Percentiles rank a stretch among this genome's conserved stretches.
These are phyloP conservation scores for Psettodes erumei DNA, from an alignment of 2,113 vertebrate species.

Conservation along the genomic window DNA sequence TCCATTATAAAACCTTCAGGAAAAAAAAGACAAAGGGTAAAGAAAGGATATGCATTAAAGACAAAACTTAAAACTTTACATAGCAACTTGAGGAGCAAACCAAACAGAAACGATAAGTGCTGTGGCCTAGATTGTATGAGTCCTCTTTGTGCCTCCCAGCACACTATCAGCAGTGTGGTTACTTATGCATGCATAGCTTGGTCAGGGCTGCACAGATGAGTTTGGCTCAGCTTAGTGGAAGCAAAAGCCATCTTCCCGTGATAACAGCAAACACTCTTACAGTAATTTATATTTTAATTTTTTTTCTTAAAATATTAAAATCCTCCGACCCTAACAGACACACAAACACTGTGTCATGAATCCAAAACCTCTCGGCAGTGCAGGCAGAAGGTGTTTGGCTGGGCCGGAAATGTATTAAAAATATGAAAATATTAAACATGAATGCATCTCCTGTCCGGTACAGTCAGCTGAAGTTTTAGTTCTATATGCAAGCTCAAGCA, in stretches of 20 bases:
- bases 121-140: conserved; percentile 47
- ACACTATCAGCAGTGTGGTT: conserved; percentile 49
- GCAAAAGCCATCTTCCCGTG: conserved; percentile 62
- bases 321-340: neutral
- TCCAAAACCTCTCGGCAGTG: conserved; percentile 19
- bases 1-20: neutral
- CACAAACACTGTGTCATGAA: conserved; percentile 24
- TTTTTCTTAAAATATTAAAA: conserved; percentile 53
- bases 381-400: conserved; percentile 15
- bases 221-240: conserved; percentile 58
- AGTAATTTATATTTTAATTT: conserved; percentile 62
- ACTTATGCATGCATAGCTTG: conserved; percentile 69
- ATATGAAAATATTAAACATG: conserved; percentile 35
- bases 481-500: neutral
- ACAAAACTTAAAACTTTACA: conserved; percentile 11
- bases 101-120: conserved; percentile 43
- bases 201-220: conserved; percentile 52
- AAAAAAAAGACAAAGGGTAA: conserved; percentile 3
- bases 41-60: neutral
- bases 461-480: conserved; percentile 28
- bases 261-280: conserved; percentile 65
- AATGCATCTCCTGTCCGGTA: conserved; percentile 31
- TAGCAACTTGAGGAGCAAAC: conserved; percentile 19
- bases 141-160: conserved; percentile 57
- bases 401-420: conserved; percentile 18